Base-by-base conservation (phyloP, 2,113 vertebrate genomes). In the Austrofundulus limnaeus region DNA sequence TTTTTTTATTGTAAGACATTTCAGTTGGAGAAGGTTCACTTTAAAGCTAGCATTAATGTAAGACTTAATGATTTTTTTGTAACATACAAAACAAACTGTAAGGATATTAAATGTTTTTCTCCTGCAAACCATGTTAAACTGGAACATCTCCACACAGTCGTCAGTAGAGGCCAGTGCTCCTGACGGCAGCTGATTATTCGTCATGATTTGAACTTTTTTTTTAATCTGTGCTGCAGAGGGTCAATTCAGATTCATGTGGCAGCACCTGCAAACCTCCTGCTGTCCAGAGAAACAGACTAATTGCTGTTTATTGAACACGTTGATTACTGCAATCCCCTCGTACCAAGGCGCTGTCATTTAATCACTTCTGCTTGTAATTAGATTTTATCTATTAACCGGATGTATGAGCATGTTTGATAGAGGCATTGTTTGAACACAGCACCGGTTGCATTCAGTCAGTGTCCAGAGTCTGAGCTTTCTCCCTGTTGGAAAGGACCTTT, bases 271-370 rank as follows among this genome's bases (percentile, higher is more conserved):
- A 64, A 59, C 70, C 55, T 48, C 63, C 24, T 45, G 54, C 58
- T 75, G 73, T 77, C 66, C 70, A 62, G 58, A 80, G 60, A 71
- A 83, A 77, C 57, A 60, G 28, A 69, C 58, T 83, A 87, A 86
- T 82, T 77, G 73, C 66, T 81, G 42, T 75, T 77, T 66, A 75
- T 61, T 71, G 71, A 75, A 71, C 55, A 61, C 42, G 55, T 59
- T 61, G 61, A 83, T 83, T 86, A 52, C 62, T 69, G 57, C 73
- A 58, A 81, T 84, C 85, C 61, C 68, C 42, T 42, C 52, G 61
- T 56, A 75, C 76, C 67, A 77, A 67, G 21, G 15, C 43, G 14
- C 46, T 68, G 61, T 56, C 49, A 78, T 73, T 73, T 71, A 71
- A 78, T 85, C 34, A 53, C 11, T 63, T 66, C 78, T 47, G 39